Evolutionary conservation across 2,797 vertebrate genomes (phyloP), one percentile per base, ranked within the genome.

Genomic region (Danio kyathit): DNA sequence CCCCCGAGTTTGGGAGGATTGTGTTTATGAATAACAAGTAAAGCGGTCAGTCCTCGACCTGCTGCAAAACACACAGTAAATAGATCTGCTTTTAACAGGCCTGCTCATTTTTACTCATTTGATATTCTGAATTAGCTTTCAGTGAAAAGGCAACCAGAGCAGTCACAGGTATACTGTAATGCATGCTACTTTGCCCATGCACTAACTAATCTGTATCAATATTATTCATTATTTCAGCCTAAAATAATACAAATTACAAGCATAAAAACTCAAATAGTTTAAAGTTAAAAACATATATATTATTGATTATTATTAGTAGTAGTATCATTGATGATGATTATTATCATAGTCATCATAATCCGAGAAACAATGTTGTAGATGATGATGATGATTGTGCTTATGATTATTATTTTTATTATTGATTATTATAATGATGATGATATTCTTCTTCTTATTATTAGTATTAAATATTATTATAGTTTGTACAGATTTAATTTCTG

Each of bases 11-110:
- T 74, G 67, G 76, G 79, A 79, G 72, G 91, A 88, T 90, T 91
- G 87, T 93, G 89, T 92, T 91, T 92, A 91, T 86, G 85, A 89
- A 91, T 82, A 91, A 91, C 86, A 90, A 91, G 80, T 86, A 83
- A 83, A 86, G 87, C 90, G 91, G 92, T 93, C 92, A 91, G 91
- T 91, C 91, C 93, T 86, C 91, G 93, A 92, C 84, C 85, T 57
- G 21, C 86, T 89, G 89, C 80, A 80, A 85, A 82, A 83, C 67
- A 83, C 67, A 87, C 81, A 87, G 88, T 89, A 93, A 93, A 93
- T 90, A 93, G 91, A 93, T 90, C 89, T 82, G 76, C 85, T 79
- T 85, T 88, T 80, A 87, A 92, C 90, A 85, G 87, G 87, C 87
- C 87, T 91, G 80, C 86, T 91, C 91, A 88, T 88, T 87, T 88